Conservation (phyloP, 2,888 invertebrate genomes). For the Diarsia mendica region DNA sequence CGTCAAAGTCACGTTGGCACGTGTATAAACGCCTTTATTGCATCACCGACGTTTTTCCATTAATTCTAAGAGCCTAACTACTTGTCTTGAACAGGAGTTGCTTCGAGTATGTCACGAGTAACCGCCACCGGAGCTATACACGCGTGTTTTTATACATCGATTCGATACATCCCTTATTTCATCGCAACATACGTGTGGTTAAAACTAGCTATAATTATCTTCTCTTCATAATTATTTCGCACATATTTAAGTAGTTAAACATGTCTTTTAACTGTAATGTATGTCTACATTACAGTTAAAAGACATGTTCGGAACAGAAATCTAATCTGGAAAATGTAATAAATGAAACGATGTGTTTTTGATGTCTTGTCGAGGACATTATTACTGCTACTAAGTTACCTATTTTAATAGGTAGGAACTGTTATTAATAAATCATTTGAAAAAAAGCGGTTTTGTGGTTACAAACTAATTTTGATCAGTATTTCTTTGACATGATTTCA, state of each 20-base stretch:
- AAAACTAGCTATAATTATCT: neutral
- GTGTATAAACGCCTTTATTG: conserved; percentile 6
- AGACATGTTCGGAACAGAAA: no score
- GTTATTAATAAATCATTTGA: neutral
- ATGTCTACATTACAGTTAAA: no score
- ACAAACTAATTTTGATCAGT: neutral
- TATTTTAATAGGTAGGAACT: neutral
- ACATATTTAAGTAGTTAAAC: no score
- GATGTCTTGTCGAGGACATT: neutral
- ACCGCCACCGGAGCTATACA: neutral
- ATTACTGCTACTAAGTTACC: conserved; percentile 5
- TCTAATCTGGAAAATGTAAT: no score
- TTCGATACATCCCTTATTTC: no score
- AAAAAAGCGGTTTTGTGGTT: neutral
- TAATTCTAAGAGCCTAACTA: neutral
- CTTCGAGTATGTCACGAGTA: neutral
- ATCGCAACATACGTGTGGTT: neutral
- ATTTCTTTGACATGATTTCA: neutral
- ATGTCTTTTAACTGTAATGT: no score
- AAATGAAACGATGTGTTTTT: neutral
- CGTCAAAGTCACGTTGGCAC: conserved; percentile 5
- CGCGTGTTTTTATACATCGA: neutral
- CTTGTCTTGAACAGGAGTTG: neutral
- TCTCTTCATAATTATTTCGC: neutral
- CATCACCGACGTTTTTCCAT: conserved; percentile 17